These are phyloP conservation scores for Drosophila funebris DNA, from an alignment of 1,140 invertebrate species.

Conservation along the genomic window DNA sequence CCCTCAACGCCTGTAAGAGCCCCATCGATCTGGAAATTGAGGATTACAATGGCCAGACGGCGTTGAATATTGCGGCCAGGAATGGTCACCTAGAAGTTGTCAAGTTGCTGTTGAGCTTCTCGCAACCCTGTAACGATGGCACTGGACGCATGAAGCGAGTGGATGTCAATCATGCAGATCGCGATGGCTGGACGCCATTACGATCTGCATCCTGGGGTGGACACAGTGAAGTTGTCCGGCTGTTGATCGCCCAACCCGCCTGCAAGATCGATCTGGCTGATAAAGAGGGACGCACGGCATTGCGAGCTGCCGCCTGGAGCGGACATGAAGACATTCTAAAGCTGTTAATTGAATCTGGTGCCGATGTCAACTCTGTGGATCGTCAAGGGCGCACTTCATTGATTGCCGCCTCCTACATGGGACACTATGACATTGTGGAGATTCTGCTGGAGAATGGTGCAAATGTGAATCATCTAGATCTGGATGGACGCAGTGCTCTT, in stretches of 20 bases:
- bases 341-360: slow-evolving; percentile 88
- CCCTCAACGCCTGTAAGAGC: slow-evolving; percentile 86
- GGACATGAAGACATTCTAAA: slow-evolving; percentile 91
- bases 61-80: slow-evolving; percentile 92
- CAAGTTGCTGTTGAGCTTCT: slow-evolving; percentile 84
- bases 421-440: slow-evolving; percentile 95
- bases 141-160: slow-evolving; percentile 86
- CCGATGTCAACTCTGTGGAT: slow-evolving; percentile 92
- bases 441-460: slow-evolving; percentile 93
- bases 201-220: slow-evolving; percentile 96
- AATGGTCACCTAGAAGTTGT: slow-evolving; percentile 91
- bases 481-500: slow-evolving; percentile 96
- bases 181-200: slow-evolving; percentile 95
- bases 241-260: slow-evolving; percentile 89
- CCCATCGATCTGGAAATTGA: slow-evolving; percentile 86
- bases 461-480: slow-evolving; percentile 93
- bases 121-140: slow-evolving; percentile 84
- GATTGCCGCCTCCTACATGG: slow-evolving; percentile 95
- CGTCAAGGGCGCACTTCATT: slow-evolving; percentile 94
- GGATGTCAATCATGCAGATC: slow-evolving; percentile 92
- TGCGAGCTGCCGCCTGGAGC: slow-evolving; percentile 94
- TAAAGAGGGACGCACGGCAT: slow-evolving; percentile 89
- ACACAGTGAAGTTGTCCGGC: slow-evolving; percentile 94
- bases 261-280: slow-evolving; percentile 91
- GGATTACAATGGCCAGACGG: slow-evolving; percentile 91